Percentiles rank a stretch among this genome's conserved stretches.
phyloP scores from a whole-genome alignment of 2,797 vertebrate genomes.

The Arnoldichthys spilopterus region DNA sequence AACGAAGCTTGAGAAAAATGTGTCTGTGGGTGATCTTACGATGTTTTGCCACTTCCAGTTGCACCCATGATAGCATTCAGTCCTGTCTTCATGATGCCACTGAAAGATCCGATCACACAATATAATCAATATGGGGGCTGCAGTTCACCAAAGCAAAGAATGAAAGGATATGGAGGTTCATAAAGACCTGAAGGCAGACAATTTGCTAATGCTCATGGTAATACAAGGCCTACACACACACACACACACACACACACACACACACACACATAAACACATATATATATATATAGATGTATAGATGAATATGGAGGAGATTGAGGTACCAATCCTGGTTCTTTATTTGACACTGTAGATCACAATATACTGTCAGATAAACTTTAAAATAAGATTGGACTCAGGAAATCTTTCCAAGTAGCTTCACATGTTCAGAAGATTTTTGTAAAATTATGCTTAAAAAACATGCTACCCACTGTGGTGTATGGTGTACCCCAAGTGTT shows the following conservation, averaged over 20 bases:
- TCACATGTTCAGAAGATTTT: background rate
- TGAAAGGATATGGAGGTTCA: too few relatives aligned
- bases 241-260: too few relatives aligned
- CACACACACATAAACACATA: too few relatives aligned
- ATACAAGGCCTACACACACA: too few relatives aligned
- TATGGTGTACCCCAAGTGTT: background rate
- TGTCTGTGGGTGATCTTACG: constrained; percentile 68
- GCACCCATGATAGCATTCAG: constrained; percentile 84
- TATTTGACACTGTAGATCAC: background rate
- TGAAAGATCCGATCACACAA: constrained; percentile 59
- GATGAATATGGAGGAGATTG: background rate
- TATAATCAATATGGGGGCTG: background rate
- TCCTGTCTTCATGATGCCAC: constrained; percentile 82
- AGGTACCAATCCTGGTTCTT: background rate
- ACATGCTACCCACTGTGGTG: background rate
- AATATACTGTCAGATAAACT: background rate
- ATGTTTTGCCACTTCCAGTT: constrained; percentile 85
- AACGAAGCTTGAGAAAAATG: background rate
- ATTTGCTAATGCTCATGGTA: too few relatives aligned
- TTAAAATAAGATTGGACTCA: background rate
- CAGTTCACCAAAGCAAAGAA: too few relatives aligned
- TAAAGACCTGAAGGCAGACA: too few relatives aligned
- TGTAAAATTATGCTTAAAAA: background rate
- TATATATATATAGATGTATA: too few relatives aligned
- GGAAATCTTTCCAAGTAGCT: background rate